Conservation (phyloP, 2,797 vertebrate genomes). For the Peromyscus attwateri region DNA sequence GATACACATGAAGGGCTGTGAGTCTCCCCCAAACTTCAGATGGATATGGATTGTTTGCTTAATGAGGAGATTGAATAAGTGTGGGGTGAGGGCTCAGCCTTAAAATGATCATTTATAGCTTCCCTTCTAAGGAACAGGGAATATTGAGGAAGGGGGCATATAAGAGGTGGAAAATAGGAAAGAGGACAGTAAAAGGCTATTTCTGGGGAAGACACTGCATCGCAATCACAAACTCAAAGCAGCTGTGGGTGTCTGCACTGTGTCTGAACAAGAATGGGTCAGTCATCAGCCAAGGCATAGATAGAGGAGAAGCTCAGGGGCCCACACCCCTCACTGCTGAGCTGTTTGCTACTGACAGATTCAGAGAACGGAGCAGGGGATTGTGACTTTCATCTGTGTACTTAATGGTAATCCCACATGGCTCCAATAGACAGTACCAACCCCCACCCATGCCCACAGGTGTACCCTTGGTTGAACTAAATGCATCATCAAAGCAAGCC, state of each 20-base stretch:
- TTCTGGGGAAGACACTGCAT: background rate
- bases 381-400: background rate
- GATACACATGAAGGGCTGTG: background rate
- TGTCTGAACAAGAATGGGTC: background rate
- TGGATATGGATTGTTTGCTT: background rate
- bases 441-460: background rate
- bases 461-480: background rate
- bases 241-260: background rate
- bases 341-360: background rate
- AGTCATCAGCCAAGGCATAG: background rate
- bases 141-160: background rate
- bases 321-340: background rate
- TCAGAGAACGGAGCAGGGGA: too few relatives aligned
- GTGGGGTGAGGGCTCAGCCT: background rate
- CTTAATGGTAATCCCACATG: background rate
- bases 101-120: background rate
- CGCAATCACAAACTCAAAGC: background rate
- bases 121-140: background rate
- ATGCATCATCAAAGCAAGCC: background rate
- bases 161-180: background rate
- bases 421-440: background rate
- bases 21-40: background rate
- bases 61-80: background rate
- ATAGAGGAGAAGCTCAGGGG: background rate
- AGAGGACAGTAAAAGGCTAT: background rate